Evolutionary conservation across 2,797 vertebrate genomes (phyloP).

Genomic region (Squalus acanthias): DNA sequence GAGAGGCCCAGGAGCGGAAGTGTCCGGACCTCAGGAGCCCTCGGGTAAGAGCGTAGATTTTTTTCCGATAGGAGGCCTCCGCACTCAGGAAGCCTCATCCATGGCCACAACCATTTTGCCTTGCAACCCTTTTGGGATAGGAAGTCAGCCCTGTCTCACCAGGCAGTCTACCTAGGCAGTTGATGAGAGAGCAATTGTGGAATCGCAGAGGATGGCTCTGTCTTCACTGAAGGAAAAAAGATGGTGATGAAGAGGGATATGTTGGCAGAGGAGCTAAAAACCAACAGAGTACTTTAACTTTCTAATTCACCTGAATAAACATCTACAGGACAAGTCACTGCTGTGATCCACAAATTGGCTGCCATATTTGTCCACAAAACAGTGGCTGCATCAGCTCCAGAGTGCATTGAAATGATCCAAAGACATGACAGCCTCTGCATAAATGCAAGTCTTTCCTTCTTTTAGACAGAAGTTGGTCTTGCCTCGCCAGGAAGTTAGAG

Average conservation of each 20-base stretch:
- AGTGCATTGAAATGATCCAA: not conserved
- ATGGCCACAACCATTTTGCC: not conserved
- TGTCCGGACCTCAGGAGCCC: no score
- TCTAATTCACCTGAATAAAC: not conserved
- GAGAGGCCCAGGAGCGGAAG: no score
- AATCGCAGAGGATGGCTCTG: not conserved
- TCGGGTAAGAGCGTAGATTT: no score
- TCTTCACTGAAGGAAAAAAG: not conserved
- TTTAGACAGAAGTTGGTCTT: not conserved
- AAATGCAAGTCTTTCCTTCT: not conserved
- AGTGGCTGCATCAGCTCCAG: no score
- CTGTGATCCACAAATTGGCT: not conserved
- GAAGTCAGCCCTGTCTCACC: not conserved
- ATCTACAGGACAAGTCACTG: not conserved
- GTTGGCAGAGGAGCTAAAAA: not conserved
- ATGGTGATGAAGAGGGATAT: not conserved
- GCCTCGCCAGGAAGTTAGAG: not conserved
- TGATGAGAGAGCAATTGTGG: not conserved
- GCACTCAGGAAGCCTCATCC: not conserved
- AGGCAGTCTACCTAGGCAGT: not conserved
- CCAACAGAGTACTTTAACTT: not conserved
- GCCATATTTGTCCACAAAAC: no score
- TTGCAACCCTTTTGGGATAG: not conserved
- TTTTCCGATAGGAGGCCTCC: no score
- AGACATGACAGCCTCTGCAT: not conserved